Evolutionary conservation across 2,113 vertebrate genomes (phyloP).

Genomic region (Anolis sagrei): DNA sequence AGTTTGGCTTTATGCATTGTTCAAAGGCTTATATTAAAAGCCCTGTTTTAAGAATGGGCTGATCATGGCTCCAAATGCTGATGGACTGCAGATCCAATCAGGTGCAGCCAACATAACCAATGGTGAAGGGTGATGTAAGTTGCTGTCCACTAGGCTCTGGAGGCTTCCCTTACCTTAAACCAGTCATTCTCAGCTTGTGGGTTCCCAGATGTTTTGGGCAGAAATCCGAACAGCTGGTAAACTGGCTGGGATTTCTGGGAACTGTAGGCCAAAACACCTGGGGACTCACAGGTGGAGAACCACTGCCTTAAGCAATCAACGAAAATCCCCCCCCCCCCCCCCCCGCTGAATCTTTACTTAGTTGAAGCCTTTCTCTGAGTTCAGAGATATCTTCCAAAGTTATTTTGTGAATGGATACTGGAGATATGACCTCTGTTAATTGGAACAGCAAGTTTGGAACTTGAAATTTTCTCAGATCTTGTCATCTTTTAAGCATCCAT

Average conservation of each 20-base stretch:
- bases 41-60: too few species aligned
- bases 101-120: background rate
- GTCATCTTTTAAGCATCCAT: too few species aligned
- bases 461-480: background rate
- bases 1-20: background rate
- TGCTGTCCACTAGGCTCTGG: background rate
- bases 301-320: too few species aligned
- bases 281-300: too few species aligned
- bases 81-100: background rate
- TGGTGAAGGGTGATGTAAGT: background rate
- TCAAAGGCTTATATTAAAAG: background rate
- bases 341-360: too few species aligned
- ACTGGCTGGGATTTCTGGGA: too few species aligned
- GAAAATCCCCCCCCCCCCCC: too few species aligned
- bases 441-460: background rate
- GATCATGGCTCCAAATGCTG: background rate
- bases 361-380: background rate
- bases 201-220: too few species aligned
- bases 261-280: too few species aligned
- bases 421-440: background rate
- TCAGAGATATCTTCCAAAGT: background rate
- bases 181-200: too few species aligned
- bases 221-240: too few species aligned
- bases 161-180: too few species aligned
- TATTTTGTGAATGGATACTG: background rate